Conservation (phyloP, 1,140 invertebrate genomes). For the Bombus difficillimus region DNA sequence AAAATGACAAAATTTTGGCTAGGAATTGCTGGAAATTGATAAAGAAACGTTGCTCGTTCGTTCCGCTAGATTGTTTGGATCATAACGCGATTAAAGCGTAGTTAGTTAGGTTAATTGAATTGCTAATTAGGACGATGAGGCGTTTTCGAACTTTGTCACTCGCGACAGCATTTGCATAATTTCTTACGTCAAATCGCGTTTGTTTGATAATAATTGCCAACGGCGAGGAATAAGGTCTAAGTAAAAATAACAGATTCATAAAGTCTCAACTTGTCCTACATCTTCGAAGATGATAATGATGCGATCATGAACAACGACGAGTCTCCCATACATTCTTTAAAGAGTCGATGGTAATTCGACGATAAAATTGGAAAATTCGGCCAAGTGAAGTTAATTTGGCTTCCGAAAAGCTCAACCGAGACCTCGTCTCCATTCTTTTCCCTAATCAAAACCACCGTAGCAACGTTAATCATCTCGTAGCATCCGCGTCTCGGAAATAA, state of each 20-base stretch:
- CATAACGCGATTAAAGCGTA: neutral
- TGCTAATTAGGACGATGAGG: slow-evolving; percentile 22
- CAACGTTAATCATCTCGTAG: neutral
- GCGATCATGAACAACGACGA: too few species aligned
- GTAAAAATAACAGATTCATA: neutral
- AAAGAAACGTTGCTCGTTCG: neutral
- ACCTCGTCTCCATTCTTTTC: too few species aligned
- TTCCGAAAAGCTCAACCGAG: too few species aligned
- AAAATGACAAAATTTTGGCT: neutral
- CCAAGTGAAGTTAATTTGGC: too few species aligned
- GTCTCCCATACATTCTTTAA: too few species aligned
- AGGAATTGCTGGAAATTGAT: neutral
- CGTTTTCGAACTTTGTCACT: slow-evolving; percentile 33
- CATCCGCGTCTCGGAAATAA: neutral
- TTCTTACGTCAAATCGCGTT: slow-evolving; percentile 3
- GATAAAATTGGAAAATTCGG: too few species aligned
- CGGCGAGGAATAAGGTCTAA: too few species aligned
- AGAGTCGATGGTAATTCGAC: too few species aligned
- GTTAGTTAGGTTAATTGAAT: slow-evolving; percentile 16
- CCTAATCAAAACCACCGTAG: neutral
- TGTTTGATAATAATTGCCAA: neutral
- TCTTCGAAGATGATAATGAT: too few species aligned
- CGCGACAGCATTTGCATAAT: slow-evolving; percentile 16
- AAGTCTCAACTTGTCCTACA: too few species aligned
- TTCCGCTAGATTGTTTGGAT: neutral